Conservation (phyloP, 2,888 invertebrate species). For the Drosophila monieri region DNA sequence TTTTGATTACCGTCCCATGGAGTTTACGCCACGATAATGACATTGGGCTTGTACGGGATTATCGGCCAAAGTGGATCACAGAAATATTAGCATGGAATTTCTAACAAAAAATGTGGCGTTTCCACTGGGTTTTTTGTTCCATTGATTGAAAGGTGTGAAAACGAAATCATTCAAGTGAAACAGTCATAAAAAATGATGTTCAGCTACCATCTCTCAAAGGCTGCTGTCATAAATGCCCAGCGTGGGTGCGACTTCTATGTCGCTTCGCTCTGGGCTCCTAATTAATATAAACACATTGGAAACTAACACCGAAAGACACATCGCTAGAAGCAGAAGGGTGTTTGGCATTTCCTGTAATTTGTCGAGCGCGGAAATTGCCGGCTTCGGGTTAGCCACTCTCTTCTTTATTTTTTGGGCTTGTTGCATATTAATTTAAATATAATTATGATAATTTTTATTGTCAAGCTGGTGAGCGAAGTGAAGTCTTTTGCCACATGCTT, state of each 20-base stretch:
- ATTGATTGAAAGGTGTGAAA: conserved; percentile 40
- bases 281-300: conserved; percentile 47
- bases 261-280: conserved; percentile 22
- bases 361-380: conserved; percentile 67
- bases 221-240: conserved; percentile 27
- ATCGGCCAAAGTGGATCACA: conserved; percentile 1
- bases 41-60: conserved; percentile 20
- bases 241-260: conserved; percentile 39
- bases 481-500: conserved; percentile 62
- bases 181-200: conserved; percentile 23
- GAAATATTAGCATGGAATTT: neutral
- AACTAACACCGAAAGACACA: conserved; percentile 33
- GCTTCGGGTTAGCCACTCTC: conserved; percentile 31
- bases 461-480: conserved; percentile 56
- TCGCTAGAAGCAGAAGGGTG: conserved; percentile 33
- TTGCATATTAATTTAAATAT: conserved; percentile 78
- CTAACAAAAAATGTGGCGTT: neutral
- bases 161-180: conserved; percentile 35
- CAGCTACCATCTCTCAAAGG: conserved; percentile 4
- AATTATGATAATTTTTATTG: conserved; percentile 78
- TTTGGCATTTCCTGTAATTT: conserved; percentile 75
- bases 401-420: conserved; percentile 39
- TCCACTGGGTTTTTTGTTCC: neutral
- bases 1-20: conserved; percentile 23
- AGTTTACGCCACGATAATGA: conserved; percentile 34